Conservation (phyloP, 2,797 vertebrate genomes). For the Eremophila alpestris region DNA sequence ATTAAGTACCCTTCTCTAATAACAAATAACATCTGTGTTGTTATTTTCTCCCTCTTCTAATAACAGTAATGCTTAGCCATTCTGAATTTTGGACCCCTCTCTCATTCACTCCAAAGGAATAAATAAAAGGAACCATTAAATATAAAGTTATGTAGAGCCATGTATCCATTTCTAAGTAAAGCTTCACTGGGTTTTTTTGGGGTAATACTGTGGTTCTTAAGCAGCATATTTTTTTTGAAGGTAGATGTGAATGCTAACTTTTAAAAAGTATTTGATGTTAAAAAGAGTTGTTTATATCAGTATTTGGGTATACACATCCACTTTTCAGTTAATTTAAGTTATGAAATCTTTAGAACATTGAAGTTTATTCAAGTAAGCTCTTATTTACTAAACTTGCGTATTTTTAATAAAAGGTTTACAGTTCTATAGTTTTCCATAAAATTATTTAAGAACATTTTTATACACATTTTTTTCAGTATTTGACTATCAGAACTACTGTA, state of each 20-base stretch:
- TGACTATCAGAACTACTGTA: not conserved
- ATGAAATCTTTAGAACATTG: not conserved
- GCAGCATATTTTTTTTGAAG: not conserved
- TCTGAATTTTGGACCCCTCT: not conserved
- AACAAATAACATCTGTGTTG: not conserved
- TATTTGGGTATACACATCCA: not conserved
- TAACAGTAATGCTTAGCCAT: not conserved
- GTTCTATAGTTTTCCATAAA: not conserved
- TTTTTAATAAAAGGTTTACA: not conserved
- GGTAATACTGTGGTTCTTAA: not conserved
- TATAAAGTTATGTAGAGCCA: not conserved
- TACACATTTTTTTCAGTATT: not conserved
- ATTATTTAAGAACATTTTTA: not conserved
- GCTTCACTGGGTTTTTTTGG: not conserved
- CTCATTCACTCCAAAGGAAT: not conserved
- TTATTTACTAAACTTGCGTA: not conserved
- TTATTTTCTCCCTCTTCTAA: not conserved
- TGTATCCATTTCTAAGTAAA: not conserved
- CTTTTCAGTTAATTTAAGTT: not conserved
- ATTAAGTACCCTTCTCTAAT: not conserved
- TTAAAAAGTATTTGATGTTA: not conserved
- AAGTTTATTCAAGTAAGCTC: not conserved
- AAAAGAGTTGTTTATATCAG: not conserved
- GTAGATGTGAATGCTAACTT: not conserved
- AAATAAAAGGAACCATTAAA: not conserved